Conservation (phyloP, 1,140 invertebrate genomes). For the Cyphomyrmex costatus region DNA sequence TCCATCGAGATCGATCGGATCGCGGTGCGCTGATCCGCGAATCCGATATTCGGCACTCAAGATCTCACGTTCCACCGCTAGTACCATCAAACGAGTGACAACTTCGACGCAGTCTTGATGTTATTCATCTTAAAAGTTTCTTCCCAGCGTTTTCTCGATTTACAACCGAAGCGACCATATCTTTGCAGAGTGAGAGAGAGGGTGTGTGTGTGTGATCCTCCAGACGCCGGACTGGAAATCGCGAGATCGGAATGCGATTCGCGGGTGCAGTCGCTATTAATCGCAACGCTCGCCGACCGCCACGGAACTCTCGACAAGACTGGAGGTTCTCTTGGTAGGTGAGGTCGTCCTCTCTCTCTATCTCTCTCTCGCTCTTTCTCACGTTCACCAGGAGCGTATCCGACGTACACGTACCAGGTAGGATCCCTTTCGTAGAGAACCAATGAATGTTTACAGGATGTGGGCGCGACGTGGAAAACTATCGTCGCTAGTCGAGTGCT, state of each 20-base stretch:
- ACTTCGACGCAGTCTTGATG: conserved; percentile 2
- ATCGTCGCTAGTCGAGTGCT: neutral
- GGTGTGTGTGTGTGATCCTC: neutral
- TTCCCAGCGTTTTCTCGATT: conserved; percentile 1
- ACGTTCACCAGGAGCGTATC: conserved; percentile 70
- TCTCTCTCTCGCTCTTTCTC: conserved; percentile 39
- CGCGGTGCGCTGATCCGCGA: conserved; percentile 21
- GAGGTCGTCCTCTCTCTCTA: conserved; percentile 77
- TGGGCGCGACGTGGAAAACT: conserved; percentile 9
- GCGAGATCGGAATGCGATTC: conserved; percentile 73
- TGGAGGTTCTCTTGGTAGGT: conserved; percentile 82
- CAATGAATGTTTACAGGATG: conserved; percentile 15
- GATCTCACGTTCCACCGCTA: neutral
- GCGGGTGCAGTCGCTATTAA: conserved; percentile 76
- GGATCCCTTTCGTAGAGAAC: neutral
- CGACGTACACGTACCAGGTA: neutral
- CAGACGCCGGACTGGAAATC: conserved; percentile 43
- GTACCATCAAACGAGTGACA: neutral
- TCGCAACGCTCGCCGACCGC: conserved; percentile 77
- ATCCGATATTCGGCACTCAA: neutral
- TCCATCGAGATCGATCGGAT: conserved; percentile 27
- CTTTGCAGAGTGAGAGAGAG: neutral
- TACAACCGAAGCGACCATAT: conserved; percentile 14
- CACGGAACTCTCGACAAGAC: conserved; percentile 82
- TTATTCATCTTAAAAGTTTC: neutral